These are phyloP conservation scores for Cacatua alba DNA, from an alignment of 2,113 vertebrate species.

Conservation along the genomic window DNA sequence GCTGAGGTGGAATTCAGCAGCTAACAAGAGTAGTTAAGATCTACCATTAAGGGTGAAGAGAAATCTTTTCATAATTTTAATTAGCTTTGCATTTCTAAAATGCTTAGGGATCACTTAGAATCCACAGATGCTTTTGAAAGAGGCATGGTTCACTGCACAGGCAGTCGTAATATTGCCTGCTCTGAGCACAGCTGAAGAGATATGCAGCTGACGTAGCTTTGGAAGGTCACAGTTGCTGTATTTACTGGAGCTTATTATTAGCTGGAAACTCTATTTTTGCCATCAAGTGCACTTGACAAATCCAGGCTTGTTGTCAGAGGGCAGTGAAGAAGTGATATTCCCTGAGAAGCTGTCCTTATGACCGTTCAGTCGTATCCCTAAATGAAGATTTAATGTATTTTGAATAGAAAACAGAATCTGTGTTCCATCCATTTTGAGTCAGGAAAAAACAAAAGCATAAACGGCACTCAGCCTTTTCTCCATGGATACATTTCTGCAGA, in stretches of 20 bases:
- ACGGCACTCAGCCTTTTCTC: neutral
- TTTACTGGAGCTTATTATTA: conserved; percentile 65
- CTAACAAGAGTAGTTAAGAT: conserved; percentile 6
- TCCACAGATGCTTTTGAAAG: conserved; percentile 52
- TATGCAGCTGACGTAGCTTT: conserved; percentile 2
- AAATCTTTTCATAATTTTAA: conserved; percentile 45
- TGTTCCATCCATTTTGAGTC: conserved; percentile 31
- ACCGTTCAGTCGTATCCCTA: conserved; percentile 44
- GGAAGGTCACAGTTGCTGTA: conserved; percentile 50
- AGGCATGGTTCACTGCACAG: conserved; percentile 29
- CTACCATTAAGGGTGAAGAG: conserved; percentile 24
- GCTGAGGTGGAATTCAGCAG: neutral
- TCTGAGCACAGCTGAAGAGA: conserved; percentile 7
- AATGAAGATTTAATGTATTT: conserved; percentile 69
- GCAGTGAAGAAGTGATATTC: conserved; percentile 59
- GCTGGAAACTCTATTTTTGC: conserved; percentile 55
- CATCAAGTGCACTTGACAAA: conserved; percentile 61
- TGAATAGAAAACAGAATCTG: conserved; percentile 59
- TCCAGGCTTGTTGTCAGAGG: conserved; percentile 45
- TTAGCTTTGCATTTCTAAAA: conserved; percentile 61
- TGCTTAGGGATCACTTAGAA: conserved; percentile 60
- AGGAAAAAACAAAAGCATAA: conserved; percentile 45
- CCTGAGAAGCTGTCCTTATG: conserved; percentile 63
- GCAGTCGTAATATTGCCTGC: neutral
- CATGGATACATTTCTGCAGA: conserved; percentile 29